Percentiles rank a stretch among this genome's conserved stretches.
phyloP scores from a whole-genome alignment of 2,888 invertebrate genomes.

The Nephrocerus scutellatus region DNA sequence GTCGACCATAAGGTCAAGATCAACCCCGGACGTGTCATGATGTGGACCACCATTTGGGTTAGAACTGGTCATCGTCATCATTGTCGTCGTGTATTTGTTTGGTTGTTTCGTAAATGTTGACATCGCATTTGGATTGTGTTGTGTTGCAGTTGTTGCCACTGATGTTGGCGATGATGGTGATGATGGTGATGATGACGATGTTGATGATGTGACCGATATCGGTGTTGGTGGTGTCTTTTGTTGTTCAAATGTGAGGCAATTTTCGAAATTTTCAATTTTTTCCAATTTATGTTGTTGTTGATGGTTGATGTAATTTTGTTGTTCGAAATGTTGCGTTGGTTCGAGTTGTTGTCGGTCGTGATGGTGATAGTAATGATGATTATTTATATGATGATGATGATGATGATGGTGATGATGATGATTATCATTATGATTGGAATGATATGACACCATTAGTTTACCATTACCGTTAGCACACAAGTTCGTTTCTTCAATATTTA shows the following conservation, averaged over 20 bases:
- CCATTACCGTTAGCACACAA: constrained; percentile 15
- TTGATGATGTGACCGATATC: constrained; percentile 14
- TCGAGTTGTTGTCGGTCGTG: constrained; percentile 21
- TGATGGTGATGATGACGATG: constrained; percentile 12
- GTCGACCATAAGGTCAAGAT: constrained; percentile 37
- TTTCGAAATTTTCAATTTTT: constrained; percentile 44
- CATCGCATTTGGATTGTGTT: constrained; percentile 15
- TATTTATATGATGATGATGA: constrained; percentile 27
- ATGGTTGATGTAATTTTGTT: constrained; percentile 39
- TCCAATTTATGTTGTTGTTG: constrained; percentile 43
- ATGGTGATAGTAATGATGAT: constrained; percentile 16
- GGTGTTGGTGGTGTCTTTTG: constrained; percentile 22
- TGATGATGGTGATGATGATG: constrained; percentile 26
- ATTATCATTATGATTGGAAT: constrained; percentile 32
- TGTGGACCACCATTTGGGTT: constrained; percentile 20
- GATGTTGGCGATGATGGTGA: constrained; percentile 14
- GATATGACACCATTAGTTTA: constrained; percentile 40
- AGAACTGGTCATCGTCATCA: constrained; percentile 19
- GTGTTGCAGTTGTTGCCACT: constrained; percentile 29
- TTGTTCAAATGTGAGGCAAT: constrained; percentile 33
- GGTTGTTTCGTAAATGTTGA: constrained; percentile 14
- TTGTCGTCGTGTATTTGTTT: constrained; percentile 17
- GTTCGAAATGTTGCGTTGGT: constrained; percentile 30
- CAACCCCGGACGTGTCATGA: constrained; percentile 25
- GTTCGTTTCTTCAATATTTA: too few relatives aligned